Conservation (phyloP, 2,888 invertebrate species). For the Diaphora mendica region DNA sequence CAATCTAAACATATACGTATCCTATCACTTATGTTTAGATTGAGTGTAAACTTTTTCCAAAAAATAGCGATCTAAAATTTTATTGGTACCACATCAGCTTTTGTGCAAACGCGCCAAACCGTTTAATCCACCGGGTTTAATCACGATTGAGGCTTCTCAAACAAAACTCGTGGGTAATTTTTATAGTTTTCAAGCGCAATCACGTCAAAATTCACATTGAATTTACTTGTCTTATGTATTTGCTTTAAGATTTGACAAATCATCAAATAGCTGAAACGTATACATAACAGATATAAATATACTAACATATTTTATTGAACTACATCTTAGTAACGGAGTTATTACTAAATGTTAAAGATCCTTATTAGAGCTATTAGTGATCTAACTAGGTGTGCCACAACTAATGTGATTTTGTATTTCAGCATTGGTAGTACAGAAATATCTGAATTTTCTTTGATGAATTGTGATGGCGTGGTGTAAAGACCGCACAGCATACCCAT, state of each 20-base stretch:
- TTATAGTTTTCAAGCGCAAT: not conserved
- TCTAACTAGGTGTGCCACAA: not conserved
- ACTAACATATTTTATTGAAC: not conserved
- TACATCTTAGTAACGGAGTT: not conserved
- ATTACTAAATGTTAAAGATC: not conserved
- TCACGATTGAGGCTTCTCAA: not conserved
- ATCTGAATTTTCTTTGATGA: not conserved
- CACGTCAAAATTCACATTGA: not conserved
- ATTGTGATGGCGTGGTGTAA: not conserved
- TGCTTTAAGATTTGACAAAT: not conserved
- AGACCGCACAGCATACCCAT: not conserved
- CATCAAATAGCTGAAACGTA: not conserved
- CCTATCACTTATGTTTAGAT: too few species aligned
- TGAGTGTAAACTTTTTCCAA: too few species aligned
- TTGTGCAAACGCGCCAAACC: not conserved
- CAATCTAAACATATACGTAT: too few species aligned
- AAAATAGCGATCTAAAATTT: too few species aligned
- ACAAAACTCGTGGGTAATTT: not conserved
- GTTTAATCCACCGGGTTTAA: not conserved
- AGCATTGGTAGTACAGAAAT: not conserved
- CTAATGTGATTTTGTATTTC: not conserved
- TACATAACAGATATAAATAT: not conserved
- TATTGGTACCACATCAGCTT: not conserved
- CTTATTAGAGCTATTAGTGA: too few species aligned
- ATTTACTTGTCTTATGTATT: not conserved